A percentile compares a stretch with the other conserved stretches of the same genome.
Evolutionary conservation across 2,888 invertebrate genomes (phyloP).

Genomic region (Polymixis lichenea): DNA sequence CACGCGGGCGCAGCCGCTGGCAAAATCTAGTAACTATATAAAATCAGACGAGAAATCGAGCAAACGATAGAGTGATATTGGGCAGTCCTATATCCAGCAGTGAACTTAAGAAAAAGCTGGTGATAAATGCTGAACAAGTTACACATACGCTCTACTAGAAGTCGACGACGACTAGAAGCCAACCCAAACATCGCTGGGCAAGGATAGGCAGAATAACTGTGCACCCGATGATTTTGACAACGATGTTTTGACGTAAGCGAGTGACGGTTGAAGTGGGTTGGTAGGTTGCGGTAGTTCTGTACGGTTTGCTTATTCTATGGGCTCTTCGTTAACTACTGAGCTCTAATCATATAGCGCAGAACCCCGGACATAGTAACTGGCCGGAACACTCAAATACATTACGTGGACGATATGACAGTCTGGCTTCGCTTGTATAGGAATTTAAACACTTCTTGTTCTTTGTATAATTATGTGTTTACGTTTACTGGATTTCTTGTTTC

Average conservation of each 20-base stretch:
- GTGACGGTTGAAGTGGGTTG: background rate
- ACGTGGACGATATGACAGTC: slow-evolving; percentile 64
- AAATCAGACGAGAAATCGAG: background rate
- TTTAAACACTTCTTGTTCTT: slow-evolving; percentile 43
- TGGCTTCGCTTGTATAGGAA: slow-evolving; percentile 40
- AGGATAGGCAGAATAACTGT: background rate
- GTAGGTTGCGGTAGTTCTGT: no score
- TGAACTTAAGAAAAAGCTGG: no score
- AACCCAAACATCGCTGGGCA: no score
- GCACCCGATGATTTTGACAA: no score
- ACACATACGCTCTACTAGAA: no score
- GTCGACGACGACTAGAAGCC: no score
- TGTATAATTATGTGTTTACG: slow-evolving; percentile 18
- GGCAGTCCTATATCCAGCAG: background rate
- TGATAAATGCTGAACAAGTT: background rate
- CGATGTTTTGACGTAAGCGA: background rate
- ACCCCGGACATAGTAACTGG: slow-evolving; percentile 69
- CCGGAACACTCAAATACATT: slow-evolving; percentile 75
- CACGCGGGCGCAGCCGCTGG: no score
- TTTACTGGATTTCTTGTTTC: slow-evolving; percentile 3
- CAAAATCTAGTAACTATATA: no score
- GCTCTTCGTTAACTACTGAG: slow-evolving; percentile 33
- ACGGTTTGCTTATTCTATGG: slow-evolving; percentile 26
- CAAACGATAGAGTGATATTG: background rate
- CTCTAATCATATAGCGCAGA: slow-evolving; percentile 69